Evolutionary conservation across 2,113 vertebrate genomes (phyloP), one percentile per base, ranked within the genome.

Genomic region (Megaceryle maxima): DNA sequence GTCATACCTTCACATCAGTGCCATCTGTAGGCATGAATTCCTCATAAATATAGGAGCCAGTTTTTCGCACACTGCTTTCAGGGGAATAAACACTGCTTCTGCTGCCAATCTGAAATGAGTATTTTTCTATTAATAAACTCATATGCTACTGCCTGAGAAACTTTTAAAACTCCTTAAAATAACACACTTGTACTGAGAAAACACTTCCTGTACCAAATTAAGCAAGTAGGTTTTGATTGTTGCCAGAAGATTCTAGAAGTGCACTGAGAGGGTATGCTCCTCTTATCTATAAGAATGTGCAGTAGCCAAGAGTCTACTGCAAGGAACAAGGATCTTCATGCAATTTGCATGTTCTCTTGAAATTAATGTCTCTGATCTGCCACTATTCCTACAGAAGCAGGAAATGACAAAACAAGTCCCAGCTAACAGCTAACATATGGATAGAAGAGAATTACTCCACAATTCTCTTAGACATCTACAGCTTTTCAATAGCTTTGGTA

Each of bases 21-120:
- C 99, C 99, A 97, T 99, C 99, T 43, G 99, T 99, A 77, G 99
- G 99, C 99, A 99, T 99, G 95, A 99, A 99, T 84, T 99, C 99
- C 93, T 99, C 99, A 88, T 99, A 99, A 94, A 99, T 99, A 88
- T 99, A 99, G 44, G 99, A 99, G 31, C 99, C 99, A 20, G 99
- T 99, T 98, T 99, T 99, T 92, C 99, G 97, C 83, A 99, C 99
- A 59, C 92, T 99, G 95, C 98, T 99, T 98, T 99, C 99, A 84
- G 99, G 99, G 33, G 98, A 99, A 96, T 99, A 99, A 60, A 99
- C 99, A 92, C 99, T 99, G 96, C 99, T 99, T 96, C 99, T 98
- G 97, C 99, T 99, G 87, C 99, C 99, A 96, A 99, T 99, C 99
- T 99, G 94, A 88, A 98, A 97, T n/a, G n/a, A 4, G 9, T 39